A percentile compares a stretch with the other conserved stretches of the same genome.
These are phyloP conservation scores for Nesospiza acunhae DNA, from an alignment of 2,113 vertebrate species.

Conservation along the genomic window DNA sequence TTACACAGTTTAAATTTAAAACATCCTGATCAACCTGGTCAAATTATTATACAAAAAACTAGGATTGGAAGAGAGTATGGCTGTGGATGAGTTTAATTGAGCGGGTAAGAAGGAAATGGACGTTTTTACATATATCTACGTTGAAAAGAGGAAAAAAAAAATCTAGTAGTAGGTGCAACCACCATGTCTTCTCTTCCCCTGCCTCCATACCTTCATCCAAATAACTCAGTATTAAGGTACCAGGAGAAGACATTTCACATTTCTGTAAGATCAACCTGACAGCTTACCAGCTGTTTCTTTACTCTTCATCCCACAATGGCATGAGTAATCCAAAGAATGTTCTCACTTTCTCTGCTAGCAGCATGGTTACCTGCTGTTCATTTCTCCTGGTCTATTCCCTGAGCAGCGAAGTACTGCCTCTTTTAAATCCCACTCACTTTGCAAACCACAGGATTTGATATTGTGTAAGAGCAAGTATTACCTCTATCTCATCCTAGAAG, in stretches of 20 bases:
- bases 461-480: not conserved
- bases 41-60: not conserved
- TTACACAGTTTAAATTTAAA: not conserved
- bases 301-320: slow-evolving; percentile 71
- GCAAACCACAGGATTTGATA: not conserved
- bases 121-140: not conserved
- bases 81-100: not conserved
- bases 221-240: slow-evolving; percentile 43
- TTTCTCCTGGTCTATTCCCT: slow-evolving; percentile 24
- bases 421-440: slow-evolving; percentile 28
- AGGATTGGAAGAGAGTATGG: not conserved
- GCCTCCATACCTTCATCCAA: slow-evolving; percentile 32
- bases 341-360: slow-evolving; percentile 67
- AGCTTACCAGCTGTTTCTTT: slow-evolving; percentile 75
- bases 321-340: slow-evolving; percentile 51
- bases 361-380: slow-evolving; percentile 64
- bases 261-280: slow-evolving; percentile 72
- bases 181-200: not conserved
- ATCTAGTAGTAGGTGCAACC: not conserved
- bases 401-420: not conserved
- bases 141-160: not conserved
- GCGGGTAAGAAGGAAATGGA: not conserved
- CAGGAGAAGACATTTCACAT: slow-evolving; percentile 67
- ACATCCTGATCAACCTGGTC: not conserved
- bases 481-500: not conserved